phyloP scores from a whole-genome alignment of 2,888 invertebrate species.

The Cosmorhoe ocellata region DNA sequence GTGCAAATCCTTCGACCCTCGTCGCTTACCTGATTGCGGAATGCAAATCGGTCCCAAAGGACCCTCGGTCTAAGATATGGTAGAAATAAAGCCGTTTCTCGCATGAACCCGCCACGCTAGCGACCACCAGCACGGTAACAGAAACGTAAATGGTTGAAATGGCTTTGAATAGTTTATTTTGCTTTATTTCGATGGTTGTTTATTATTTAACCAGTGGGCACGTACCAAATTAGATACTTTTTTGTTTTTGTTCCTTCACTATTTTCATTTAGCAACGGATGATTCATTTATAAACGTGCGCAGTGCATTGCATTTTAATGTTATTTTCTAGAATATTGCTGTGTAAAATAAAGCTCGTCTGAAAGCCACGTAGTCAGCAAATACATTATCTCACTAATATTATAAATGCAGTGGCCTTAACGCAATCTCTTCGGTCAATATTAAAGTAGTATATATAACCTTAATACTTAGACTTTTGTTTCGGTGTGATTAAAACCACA shows the following conservation, averaged over 20 bases:
- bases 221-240: conserved; percentile 10
- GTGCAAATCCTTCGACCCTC: conserved; percentile 59
- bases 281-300: background rate
- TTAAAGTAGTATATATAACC: too few relatives aligned
- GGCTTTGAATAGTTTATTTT: conserved; percentile 60
- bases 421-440: too few relatives aligned
- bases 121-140: conserved; percentile 48
- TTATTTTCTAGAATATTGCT: background rate
- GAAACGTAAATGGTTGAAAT: conserved; percentile 56
- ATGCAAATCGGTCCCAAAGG: conserved; percentile 56
- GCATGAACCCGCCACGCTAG: conserved; percentile 27
- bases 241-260: conserved; percentile 7
- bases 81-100: conserved; percentile 55
- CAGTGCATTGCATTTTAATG: background rate
- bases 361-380: background rate
- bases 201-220: conserved; percentile 44
- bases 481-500: too few relatives aligned
- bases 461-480: too few relatives aligned
- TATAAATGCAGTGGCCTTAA: too few relatives aligned
- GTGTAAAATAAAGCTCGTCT: background rate
- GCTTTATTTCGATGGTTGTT: conserved; percentile 51
- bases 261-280: background rate
- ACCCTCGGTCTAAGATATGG: conserved; percentile 50
- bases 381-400: too few relatives aligned
- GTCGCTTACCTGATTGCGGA: conserved; percentile 66